Conservation (phyloP, 1,140 invertebrate species). For the Cyrtorhinus lividipennis region DNA sequence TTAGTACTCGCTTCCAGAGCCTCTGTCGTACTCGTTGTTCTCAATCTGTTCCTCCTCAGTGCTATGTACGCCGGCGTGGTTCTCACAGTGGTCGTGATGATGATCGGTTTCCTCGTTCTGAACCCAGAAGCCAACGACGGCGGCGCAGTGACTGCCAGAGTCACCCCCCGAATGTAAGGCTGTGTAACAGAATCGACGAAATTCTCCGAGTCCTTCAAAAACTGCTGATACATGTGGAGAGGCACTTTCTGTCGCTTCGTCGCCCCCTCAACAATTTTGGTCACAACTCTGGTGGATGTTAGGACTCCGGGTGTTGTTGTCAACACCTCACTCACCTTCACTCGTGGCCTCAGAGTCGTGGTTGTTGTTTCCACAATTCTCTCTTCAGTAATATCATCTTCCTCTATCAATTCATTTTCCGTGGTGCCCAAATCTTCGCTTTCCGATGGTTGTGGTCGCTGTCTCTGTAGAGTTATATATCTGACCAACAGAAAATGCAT, state of each 20-base stretch:
- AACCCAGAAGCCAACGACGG: background rate
- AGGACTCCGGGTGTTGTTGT: constrained; percentile 15
- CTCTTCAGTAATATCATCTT: constrained; percentile 18
- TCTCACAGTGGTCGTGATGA: constrained; percentile 10
- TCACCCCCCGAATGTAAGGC: background rate
- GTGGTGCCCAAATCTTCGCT: constrained; percentile 22
- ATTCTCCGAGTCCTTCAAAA: constrained; percentile 20
- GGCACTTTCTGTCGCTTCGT: constrained; percentile 25
- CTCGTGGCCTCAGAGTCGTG: constrained; percentile 19
- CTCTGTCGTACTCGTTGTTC: constrained; percentile 11
- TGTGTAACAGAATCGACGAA: constrained; percentile 11
- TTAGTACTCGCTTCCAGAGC: constrained; percentile 3
- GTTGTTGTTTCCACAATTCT: constrained; percentile 9
- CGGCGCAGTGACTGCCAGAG: background rate
- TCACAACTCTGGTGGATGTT: constrained; percentile 26
- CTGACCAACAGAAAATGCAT: constrained; percentile 17
- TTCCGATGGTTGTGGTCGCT: constrained; percentile 23
- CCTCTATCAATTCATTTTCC: constrained; percentile 24
- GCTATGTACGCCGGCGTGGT: constrained; percentile 13
- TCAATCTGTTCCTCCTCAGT: constrained; percentile 12
- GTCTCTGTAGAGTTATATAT: constrained; percentile 28
- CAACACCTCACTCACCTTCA: constrained; percentile 25
- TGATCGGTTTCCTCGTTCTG: constrained; percentile 10
- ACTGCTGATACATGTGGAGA: constrained; percentile 23
- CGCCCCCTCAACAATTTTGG: constrained; percentile 26